These are phyloP conservation scores for Leptosomus discolor DNA, from an alignment of 2,113 vertebrate genomes.

Conservation along the genomic window DNA sequence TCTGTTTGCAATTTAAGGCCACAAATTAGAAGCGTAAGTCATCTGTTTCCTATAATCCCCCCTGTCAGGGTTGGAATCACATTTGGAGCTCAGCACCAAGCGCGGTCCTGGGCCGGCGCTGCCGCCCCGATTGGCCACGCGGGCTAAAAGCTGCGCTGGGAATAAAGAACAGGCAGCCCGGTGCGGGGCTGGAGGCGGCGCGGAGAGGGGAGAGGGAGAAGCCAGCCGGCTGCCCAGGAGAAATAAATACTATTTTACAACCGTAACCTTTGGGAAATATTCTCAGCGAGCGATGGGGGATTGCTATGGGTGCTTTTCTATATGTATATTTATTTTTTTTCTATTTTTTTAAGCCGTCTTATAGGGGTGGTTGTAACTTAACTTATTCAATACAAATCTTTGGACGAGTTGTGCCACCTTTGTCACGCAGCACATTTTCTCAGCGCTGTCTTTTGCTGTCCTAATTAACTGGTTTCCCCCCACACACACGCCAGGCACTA, in stretches of 20 bases:
- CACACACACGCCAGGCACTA: background rate
- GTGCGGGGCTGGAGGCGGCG: conserved; percentile 29
- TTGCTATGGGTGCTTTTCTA: background rate
- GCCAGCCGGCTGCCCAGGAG: background rate
- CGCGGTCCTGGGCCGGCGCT: conserved; percentile 70
- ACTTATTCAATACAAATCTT: background rate
- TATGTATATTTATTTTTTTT: background rate
- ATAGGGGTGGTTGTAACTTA: background rate
- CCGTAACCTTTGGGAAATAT: background rate
- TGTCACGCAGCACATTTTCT: conserved; percentile 37
- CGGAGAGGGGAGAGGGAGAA: background rate
- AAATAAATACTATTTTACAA: background rate
- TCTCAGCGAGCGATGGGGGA: background rate
- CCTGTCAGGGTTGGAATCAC: conserved; percentile 90
- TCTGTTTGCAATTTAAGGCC: conserved; percentile 99
- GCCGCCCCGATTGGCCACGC: conserved; percentile 76
- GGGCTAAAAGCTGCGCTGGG: conserved; percentile 59
- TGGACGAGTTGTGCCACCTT: conserved; percentile 44
- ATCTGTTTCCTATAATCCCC: conserved; percentile 99
- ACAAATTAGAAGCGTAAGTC: conserved; percentile 99
- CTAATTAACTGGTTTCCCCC: conserved; percentile 66
- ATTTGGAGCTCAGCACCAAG: conserved; percentile 84
- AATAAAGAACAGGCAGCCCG: conserved; percentile 68
- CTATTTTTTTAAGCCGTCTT: background rate
- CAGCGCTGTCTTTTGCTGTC: conserved; percentile 23